Evolutionary conservation across 2,113 vertebrate species (phyloP).

Genomic region (Pagrus major): DNA sequence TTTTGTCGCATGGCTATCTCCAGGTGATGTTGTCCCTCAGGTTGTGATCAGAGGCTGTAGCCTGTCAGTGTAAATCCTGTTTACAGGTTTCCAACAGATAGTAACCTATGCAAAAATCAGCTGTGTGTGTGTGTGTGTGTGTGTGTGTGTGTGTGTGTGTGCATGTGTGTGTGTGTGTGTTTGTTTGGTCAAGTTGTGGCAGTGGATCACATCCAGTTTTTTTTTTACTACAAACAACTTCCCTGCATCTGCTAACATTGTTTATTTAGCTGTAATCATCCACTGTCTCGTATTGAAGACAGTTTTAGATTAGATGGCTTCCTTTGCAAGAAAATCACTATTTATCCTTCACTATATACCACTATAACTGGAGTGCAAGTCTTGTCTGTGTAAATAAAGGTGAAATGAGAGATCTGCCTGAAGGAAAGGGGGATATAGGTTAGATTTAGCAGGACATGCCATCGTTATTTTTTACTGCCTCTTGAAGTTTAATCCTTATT

Average conservation of each 20-base stretch:
- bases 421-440: not conserved
- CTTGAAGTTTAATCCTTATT: conserved; percentile 54
- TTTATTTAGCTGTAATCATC: conserved; percentile 67
- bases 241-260: not conserved
- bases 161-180: too few relatives aligned
- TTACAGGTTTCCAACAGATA: too few relatives aligned
- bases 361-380: conserved; percentile 23
- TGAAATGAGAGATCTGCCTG: conserved; percentile 55
- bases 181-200: too few relatives aligned
- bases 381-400: conserved; percentile 64
- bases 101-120: too few relatives aligned
- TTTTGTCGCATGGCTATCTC: too few relatives aligned
- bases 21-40: too few relatives aligned
- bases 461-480: conserved; percentile 56
- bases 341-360: conserved; percentile 46
- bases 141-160: too few relatives aligned
- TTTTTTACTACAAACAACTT: too few relatives aligned
- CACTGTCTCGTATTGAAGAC: conserved; percentile 55
- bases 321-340: conserved; percentile 37
- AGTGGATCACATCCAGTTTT: too few relatives aligned
- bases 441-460: conserved; percentile 43
- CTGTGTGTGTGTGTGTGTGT: too few relatives aligned
- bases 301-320: conserved; percentile 64
- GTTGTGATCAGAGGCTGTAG: too few relatives aligned
- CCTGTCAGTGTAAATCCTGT: too few relatives aligned